Evolutionary conservation across 1,140 invertebrate genomes (phyloP), one percentile per base, ranked within the genome.

Genomic region (Drosophila malerkotliana): DNA sequence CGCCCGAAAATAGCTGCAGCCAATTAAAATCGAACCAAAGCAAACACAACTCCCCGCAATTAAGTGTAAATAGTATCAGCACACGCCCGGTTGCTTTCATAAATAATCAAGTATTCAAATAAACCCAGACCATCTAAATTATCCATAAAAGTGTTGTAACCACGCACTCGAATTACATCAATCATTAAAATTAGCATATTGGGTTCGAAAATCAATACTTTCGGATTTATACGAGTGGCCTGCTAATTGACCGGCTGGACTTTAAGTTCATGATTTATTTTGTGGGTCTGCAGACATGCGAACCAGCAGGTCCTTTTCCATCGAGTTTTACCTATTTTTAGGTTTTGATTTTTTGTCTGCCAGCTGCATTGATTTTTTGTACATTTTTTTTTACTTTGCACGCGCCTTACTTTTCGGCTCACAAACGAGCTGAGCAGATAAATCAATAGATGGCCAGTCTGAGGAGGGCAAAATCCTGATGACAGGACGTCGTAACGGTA

Each of bases 201-300:
- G 12, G 32, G 37, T 26, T 64, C 37, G 59, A 63, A 72, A 85
- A 81, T 85, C 81, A 69, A 85, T 87, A 87, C 62, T 51, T 47
- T 58, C 57, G 49, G 73, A 55, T 68, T 64, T 78, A 68, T 85
- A 6, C 26, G 26, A 28, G 26, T 28, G 26, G 60, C 58, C 53
- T 47, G 61, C 64, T 81, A 85, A 87, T 85, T 85, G 69, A 68
- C 60, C 45, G 41, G 69, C 15, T 18, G 54, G 69, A 60, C 63
- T 85, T 78, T 75, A 85, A 87, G 78, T 63, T 61, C 66, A 62
- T 71, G 64, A 78, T 75, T 85, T 85, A 85, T 81, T 87, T 77
- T 15, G 9, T 44, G 73, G 77, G 76, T 55, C 9, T 28, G 12
- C 10, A 39, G 58, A 66, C 62, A 49, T 24, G 58, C 1, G 24